Conservation (phyloP, 2,888 invertebrate genomes). For the Limenitis camilla region DNA sequence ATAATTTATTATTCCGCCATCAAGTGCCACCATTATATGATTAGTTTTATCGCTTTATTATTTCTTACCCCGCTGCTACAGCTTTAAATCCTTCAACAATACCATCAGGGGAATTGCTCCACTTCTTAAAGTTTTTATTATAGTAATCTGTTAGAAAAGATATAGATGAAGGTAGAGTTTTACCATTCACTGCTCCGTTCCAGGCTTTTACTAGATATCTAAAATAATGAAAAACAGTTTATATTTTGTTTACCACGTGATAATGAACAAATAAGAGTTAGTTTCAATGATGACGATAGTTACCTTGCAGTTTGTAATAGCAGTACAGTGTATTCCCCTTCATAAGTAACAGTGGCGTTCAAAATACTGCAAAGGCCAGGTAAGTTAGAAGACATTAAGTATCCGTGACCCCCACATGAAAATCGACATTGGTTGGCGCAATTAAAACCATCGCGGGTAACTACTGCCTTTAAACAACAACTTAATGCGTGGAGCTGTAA, state of each 20-base stretch:
- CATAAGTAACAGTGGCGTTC: slow-evolving; percentile 93
- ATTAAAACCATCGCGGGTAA: slow-evolving; percentile 80
- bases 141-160: slow-evolving; percentile 49
- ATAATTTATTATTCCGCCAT: too few species aligned
- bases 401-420: slow-evolving; percentile 97
- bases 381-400: slow-evolving; percentile 88
- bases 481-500: slow-evolving; percentile 88
- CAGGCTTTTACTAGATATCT: slow-evolving; percentile 86
- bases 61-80: slow-evolving; percentile 76
- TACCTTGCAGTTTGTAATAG: slow-evolving; percentile 89
- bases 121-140: slow-evolving; percentile 30
- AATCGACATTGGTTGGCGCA: slow-evolving; percentile 88
- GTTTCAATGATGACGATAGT: too few species aligned
- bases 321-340: slow-evolving; percentile 96
- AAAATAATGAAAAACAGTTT: slow-evolving; percentile 6
- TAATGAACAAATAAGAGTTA: too few species aligned
- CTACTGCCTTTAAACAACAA: slow-evolving; percentile 92
- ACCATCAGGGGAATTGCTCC: slow-evolving; percentile 63
- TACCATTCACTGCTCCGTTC: slow-evolving; percentile 75
- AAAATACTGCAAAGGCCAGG: slow-evolving; percentile 87
- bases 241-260: too few species aligned
- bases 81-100: slow-evolving; percentile 75
- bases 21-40: too few species aligned
- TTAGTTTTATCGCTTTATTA: too few species aligned
- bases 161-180: slow-evolving; percentile 78